phyloP scores from a whole-genome alignment of 1,140 invertebrate species.

The Trichogramma pretiosum region DNA sequence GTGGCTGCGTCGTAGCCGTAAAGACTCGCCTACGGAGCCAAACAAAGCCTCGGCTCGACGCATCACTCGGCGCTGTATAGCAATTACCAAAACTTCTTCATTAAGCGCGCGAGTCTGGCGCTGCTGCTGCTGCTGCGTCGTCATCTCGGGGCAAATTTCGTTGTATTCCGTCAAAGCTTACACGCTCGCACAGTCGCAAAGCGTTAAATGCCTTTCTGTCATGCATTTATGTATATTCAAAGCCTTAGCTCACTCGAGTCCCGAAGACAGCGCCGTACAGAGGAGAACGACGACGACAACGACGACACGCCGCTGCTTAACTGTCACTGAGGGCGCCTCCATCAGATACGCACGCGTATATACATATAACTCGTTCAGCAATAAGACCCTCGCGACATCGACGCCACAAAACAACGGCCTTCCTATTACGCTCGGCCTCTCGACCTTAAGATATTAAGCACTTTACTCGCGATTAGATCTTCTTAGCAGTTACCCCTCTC shows the following conservation, averaged over 20 bases:
- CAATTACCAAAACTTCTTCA: constrained; percentile 19
- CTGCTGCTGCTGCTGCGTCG: background rate
- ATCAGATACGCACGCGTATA: constrained; percentile 36
- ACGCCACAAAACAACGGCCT: too few species aligned
- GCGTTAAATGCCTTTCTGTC: constrained; percentile 15
- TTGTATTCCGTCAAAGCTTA: too few species aligned
- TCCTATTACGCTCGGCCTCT: constrained; percentile 25
- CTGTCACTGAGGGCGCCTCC: constrained; percentile 36
- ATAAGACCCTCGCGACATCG: too few species aligned
- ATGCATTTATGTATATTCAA: constrained; percentile 17
- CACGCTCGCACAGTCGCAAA: too few species aligned
- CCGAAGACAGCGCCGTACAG: too few species aligned
- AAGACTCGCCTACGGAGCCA: too few species aligned
- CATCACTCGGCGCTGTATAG: too few species aligned
- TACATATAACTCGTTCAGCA: constrained; percentile 27
- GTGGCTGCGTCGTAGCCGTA: too few species aligned
- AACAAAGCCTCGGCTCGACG: constrained; percentile 16
- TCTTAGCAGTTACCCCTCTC: too few species aligned
- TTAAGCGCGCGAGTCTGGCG: background rate
- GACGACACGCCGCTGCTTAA: too few species aligned
- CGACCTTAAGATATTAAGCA: constrained; percentile 48
- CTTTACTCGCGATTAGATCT: constrained; percentile 48
- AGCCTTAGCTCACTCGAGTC: constrained; percentile 22
- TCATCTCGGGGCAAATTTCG: constrained; percentile 11
- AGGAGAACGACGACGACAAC: too few species aligned